Conservation (phyloP, 2,113 vertebrate genomes). For the Galbula dea region DNA sequence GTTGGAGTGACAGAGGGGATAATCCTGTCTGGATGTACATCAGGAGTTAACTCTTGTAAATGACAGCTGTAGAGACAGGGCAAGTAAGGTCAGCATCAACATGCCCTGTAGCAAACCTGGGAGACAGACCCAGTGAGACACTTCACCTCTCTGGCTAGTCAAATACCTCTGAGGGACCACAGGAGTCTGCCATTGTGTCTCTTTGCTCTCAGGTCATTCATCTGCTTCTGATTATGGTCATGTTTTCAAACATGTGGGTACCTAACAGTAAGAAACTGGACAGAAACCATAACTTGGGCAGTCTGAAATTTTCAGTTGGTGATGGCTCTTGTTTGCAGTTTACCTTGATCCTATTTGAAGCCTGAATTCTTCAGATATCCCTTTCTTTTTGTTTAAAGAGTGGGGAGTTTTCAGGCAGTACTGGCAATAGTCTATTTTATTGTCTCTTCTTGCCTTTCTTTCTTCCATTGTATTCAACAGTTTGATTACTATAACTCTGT, state of each 20-base stretch:
- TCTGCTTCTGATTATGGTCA: not conserved
- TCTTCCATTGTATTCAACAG: conserved; percentile 58
- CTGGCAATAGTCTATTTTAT: not conserved
- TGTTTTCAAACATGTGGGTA: not conserved
- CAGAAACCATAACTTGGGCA: not conserved
- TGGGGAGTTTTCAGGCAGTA: not conserved
- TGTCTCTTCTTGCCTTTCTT: not conserved
- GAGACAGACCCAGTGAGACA: not conserved
- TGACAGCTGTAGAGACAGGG: not conserved
- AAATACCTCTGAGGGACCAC: not conserved
- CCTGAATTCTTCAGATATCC: not conserved
- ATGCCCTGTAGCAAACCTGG: not conserved
- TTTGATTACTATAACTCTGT: conserved; percentile 93
- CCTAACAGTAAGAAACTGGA: not conserved
- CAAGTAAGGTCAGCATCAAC: not conserved
- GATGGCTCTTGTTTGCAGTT: not conserved
- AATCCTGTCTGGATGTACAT: not conserved
- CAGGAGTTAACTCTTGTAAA: not conserved
- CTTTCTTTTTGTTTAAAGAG: not conserved
- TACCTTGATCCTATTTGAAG: not conserved
- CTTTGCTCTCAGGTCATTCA: not conserved
- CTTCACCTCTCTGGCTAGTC: not conserved
- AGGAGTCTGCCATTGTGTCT: not conserved
- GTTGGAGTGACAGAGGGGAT: not conserved
- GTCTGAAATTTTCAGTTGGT: not conserved